Conservation (phyloP, 2,797 vertebrate genomes). For the Macroramphosus scolopax region DNA sequence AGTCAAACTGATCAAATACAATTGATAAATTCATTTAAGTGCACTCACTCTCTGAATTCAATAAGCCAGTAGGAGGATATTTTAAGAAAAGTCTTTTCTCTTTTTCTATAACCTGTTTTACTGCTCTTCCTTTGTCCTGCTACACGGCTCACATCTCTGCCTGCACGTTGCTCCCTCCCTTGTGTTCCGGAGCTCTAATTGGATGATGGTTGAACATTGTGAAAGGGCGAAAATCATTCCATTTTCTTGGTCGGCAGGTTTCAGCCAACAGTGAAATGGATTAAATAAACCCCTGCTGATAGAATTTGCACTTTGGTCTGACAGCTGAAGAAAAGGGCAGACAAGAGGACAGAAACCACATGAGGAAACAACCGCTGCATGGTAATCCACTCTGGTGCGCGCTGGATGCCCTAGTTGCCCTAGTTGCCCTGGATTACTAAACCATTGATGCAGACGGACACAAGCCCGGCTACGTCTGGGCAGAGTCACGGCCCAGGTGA, state of each 20-base stretch:
- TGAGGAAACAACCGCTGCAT: slow-evolving; percentile 9
- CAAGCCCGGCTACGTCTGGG: not conserved
- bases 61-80: too few species aligned
- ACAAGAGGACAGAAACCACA: slow-evolving; percentile 40
- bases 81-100: not conserved
- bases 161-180: slow-evolving; percentile 31
- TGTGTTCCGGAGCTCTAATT: slow-evolving; percentile 53
- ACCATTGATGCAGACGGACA: slow-evolving; percentile 1
- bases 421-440: slow-evolving; percentile 32
- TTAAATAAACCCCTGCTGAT: slow-evolving; percentile 58
- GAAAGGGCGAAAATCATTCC: slow-evolving; percentile 49
- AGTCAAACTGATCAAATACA: too few species aligned
- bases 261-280: slow-evolving; percentile 40
- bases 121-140: slow-evolving; percentile 32
- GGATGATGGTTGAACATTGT: slow-evolving; percentile 52
- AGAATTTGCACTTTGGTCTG: slow-evolving; percentile 62
- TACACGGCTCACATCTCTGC: slow-evolving; percentile 27
- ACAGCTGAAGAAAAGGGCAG: slow-evolving; percentile 51
- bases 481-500: slow-evolving; percentile 12
- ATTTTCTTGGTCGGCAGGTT: slow-evolving; percentile 60
- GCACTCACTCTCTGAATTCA: too few species aligned
- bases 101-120: slow-evolving; percentile 18
- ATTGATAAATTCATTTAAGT: too few species aligned
- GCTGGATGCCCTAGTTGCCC: slow-evolving; percentile 10
- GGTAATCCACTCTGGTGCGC: slow-evolving; percentile 34